These are phyloP conservation scores for Terrapene triunguis DNA, from an alignment of 2,113 vertebrate species.

Conservation along the genomic window DNA sequence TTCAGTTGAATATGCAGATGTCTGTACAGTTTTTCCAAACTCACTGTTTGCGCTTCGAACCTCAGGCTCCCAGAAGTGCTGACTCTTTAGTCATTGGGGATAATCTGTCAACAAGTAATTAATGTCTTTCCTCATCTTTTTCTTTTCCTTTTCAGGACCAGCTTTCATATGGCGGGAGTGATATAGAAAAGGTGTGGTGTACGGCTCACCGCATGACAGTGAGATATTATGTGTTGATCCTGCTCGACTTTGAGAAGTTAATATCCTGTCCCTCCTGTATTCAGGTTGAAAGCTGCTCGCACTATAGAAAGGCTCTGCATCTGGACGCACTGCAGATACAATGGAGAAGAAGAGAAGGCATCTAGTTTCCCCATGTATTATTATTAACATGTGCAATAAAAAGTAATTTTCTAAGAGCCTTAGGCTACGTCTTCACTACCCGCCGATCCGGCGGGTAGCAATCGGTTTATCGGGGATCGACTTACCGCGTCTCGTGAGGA, in stretches of 20 bases:
- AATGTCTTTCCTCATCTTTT: background rate
- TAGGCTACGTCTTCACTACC: too few relatives aligned
- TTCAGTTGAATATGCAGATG: constrained; percentile 32
- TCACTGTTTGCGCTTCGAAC: background rate
- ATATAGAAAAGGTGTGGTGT: background rate
- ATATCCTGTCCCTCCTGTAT: background rate
- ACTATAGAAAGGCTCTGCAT: background rate
- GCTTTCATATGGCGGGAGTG: background rate
- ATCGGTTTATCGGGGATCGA: too few relatives aligned
- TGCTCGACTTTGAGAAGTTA: background rate
- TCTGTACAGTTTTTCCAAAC: background rate
- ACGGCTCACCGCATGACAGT: background rate
- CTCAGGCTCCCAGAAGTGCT: background rate
- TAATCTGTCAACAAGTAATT: background rate
- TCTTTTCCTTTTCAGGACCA: background rate
- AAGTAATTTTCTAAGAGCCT: background rate
- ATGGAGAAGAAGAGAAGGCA: background rate
- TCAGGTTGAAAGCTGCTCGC: background rate
- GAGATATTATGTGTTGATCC: background rate
- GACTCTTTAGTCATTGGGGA: background rate
- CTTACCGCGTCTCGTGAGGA: too few relatives aligned
- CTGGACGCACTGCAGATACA: background rate
- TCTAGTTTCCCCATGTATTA: background rate
- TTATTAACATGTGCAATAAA: background rate
- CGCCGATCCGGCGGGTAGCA: too few relatives aligned